Conservation (phyloP, 1,140 invertebrate genomes). For the Berghia stephanieae region DNA sequence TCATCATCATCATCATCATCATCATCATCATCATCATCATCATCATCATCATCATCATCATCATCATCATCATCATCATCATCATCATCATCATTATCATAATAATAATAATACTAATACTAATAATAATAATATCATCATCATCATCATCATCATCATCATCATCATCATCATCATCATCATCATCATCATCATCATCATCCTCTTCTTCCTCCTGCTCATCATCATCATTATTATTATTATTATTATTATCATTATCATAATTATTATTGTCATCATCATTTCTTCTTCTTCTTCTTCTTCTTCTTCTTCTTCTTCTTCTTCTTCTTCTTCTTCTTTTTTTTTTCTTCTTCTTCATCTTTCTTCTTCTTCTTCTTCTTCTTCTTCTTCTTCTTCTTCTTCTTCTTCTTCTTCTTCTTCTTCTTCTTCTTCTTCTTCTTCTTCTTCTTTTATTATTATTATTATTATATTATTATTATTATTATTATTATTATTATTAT, state of each 20-base stretch:
- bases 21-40: slow-evolving; percentile 2
- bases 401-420: background rate
- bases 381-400: background rate
- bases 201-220: too few species aligned
- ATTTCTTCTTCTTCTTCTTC: too few species aligned
- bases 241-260: background rate
- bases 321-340: too few species aligned
- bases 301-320: too few species aligned
- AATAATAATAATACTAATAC: too few species aligned
- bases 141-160: background rate
- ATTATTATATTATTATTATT: background rate
- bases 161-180: too few species aligned
- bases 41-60: slow-evolving; percentile 2
- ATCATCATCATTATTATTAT: background rate
- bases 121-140: too few species aligned
- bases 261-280: too few species aligned
- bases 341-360: too few species aligned
- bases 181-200: background rate
- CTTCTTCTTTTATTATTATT: background rate
- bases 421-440: background rate
- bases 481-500: background rate
- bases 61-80: background rate
- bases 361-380: background rate
- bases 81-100: background rate
- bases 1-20: too few species aligned